Evolutionary conservation across 2,797 vertebrate genomes (phyloP), one percentile per base, ranked within the genome.

Genomic region (Argya squamiceps): DNA sequence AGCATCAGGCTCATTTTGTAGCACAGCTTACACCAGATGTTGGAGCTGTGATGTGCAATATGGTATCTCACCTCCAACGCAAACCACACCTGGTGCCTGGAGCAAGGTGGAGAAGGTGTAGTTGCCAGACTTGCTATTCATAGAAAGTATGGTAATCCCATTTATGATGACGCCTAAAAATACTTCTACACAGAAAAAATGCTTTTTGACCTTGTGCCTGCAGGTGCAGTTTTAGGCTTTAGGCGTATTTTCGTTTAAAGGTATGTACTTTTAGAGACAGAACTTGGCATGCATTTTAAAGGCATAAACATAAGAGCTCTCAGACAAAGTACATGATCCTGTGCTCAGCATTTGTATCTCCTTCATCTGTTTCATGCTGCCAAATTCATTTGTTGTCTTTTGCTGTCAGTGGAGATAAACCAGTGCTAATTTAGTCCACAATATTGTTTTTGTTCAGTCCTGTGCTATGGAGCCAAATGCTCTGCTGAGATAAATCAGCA

Each of bases 131-230:
- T 62, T 71, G 46, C 68, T 97, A 65, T 96, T 96, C 75, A 83
- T 76, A 96, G 93, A 78, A 94, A 84, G 78, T 67, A 50, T 36
- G 69, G 77, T 97, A 92, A 97, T 95, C 43, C 26, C 34, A 58
- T 73, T 53, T 26, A 32, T 41, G 70, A 84, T 43, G 32, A 56
- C 1, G 2, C 17, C 85, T 0, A 1, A 21, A 83, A 78, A 69
- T 71, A 77, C 36, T 58, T 68, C 56, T 64, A 6, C 20, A 6
- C 2, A 5, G 9, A n/a, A 19, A 30, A 18, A 53, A 14, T 0
- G 2, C 13, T 47, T 89, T 91, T 15, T 60, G 60, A 82, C 39
- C 36, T 87, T 49, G 49, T 83, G 60, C 52, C 43, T 84, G 59
- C 50, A 93, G 50, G 56, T 60, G n/a, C 2, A 9, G 30, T 39